Percentiles rank a stretch among this genome's conserved stretches.
Conservation (phyloP, 30 jellyfish, hydroid and myxozoan genomes). For the Phacellophora camtschatica region DNA sequence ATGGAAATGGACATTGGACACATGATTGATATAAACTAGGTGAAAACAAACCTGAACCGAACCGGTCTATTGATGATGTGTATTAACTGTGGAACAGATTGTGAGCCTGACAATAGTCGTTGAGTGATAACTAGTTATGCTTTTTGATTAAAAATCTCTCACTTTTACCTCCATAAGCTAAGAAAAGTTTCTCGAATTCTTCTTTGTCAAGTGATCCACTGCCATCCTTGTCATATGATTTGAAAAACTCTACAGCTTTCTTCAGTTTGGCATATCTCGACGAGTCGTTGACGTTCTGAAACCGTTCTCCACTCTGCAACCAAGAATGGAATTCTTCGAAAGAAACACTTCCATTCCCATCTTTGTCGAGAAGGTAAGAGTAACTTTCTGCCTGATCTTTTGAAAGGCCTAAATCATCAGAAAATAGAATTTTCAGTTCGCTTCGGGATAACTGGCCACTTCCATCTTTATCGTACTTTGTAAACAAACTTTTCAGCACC, state of each 20-base stretch:
- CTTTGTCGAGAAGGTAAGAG: conserved; percentile 86
- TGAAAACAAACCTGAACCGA: too few relatives aligned
- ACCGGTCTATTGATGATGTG: too few relatives aligned
- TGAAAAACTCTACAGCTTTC: conserved; percentile 91
- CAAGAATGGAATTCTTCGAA: conserved; percentile 86
- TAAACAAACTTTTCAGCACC: conserved; percentile 79
- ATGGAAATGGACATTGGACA: too few relatives aligned
- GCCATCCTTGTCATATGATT: conserved; percentile 75
- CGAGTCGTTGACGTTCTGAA: conserved; percentile 74
- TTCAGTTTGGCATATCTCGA: conserved; percentile 70
- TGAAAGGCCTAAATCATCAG: conserved; percentile 86
- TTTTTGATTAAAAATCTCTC: too few relatives aligned
- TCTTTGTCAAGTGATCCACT: conserved; percentile 85
- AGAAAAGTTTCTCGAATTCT: conserved; percentile 70
- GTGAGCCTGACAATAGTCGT: too few relatives aligned
- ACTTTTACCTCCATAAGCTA: conserved; percentile 80
- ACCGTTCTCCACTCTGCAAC: conserved; percentile 92
- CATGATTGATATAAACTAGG: too few relatives aligned
- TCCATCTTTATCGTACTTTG: conserved; percentile 90
- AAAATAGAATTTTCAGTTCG: conserved; percentile 70
- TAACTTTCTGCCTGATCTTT: conserved; percentile 86
- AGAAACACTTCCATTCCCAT: conserved; percentile 79
- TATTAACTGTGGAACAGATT: too few relatives aligned
- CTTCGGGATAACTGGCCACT: conserved; percentile 60
- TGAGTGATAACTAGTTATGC: too few relatives aligned